Evolutionary conservation across 2,797 vertebrate genomes (phyloP), one percentile per base, ranked within the genome.

Genomic region (Sebastes cheni): DNA sequence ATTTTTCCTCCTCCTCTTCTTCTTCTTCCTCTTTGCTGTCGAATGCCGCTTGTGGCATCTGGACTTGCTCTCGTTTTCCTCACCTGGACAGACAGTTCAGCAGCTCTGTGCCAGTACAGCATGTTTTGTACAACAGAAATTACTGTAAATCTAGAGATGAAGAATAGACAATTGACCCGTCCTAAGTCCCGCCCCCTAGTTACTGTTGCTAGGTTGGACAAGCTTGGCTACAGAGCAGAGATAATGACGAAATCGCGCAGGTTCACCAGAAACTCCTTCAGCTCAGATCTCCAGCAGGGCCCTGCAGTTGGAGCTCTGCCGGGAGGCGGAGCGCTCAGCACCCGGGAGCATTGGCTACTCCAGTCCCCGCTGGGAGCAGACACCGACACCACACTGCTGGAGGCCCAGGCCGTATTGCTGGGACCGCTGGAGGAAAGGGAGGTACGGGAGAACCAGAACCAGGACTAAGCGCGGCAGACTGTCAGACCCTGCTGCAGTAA

Each of bases 11-110:
- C 12, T 90, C 93, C 95, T 97, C 90, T 96, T 97, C 89, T 96
- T 97, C 89, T 97, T 97, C 89, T 97, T 98, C 92, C 95, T 98
- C 87, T 97, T 98, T 32, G 74, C 82, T 82, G 95, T 92, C 66
- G 84, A 84, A 52, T 96, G 96, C 50, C 96, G 96, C 91, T 97
- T 97, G 88, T 96, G 96, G 61, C 95, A 95, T 84, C 95, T 97
- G 62, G 96, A 94, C 79, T 96, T 97, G 59, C 93, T 96, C 56
- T 94, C 85, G 14, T 30, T 68, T 12, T 89, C 90, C 32, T 92
- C 94, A 86, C 92, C 96, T 91, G 93, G 88, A 87, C 90, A 80
- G 30, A 86, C 56, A 77, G 50, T 39, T 60, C 18, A 67, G 3
- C 50, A 52, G 34, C n/a, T 34, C 2, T 66, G 13, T 46, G 42